A percentile compares a stretch with the other conserved stretches of the same genome.
phyloP scores from a whole-genome alignment of 2,888 invertebrate species.

The Diarsia mendica region DNA sequence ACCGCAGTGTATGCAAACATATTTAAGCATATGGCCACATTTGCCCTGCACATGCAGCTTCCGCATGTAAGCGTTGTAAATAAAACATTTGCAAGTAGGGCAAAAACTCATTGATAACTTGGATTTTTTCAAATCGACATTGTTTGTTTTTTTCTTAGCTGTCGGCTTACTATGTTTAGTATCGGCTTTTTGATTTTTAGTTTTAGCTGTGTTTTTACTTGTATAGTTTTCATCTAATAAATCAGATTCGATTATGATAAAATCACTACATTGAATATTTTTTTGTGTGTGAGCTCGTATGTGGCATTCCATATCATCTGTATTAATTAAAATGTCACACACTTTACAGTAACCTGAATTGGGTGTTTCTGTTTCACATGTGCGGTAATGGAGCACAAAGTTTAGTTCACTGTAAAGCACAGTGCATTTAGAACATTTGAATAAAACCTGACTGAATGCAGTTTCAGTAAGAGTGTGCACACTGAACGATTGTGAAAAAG shows the following conservation, averaged over 20 bases:
- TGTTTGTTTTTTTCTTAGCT: slow-evolving; percentile 12
- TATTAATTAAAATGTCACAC: slow-evolving; percentile 79
- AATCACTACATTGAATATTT: slow-evolving; percentile 59
- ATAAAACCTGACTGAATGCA: slow-evolving; percentile 70
- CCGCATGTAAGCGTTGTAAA: slow-evolving; percentile 62
- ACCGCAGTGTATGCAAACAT: slow-evolving; percentile 78
- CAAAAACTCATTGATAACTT: slow-evolving; percentile 72
- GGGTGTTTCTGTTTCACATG: slow-evolving; percentile 70
- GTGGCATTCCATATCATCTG: slow-evolving; percentile 67
- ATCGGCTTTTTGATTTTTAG: slow-evolving; percentile 21
- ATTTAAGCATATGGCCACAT: slow-evolving; percentile 70
- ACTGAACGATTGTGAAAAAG: slow-evolving; percentile 68
- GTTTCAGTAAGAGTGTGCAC: slow-evolving; percentile 70
- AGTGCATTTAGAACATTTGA: slow-evolving; percentile 78
- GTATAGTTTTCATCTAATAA: slow-evolving; percentile 30
- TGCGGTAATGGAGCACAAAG: slow-evolving; percentile 71
- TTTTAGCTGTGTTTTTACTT: slow-evolving; percentile 53
- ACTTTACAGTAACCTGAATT: slow-evolving; percentile 74
- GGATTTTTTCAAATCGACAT: neutral
- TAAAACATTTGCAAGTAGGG: slow-evolving; percentile 76
- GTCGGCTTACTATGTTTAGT: slow-evolving; percentile 34
- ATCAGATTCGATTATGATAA: slow-evolving; percentile 65
- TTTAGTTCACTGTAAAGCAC: slow-evolving; percentile 77
- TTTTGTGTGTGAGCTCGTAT: slow-evolving; percentile 63
- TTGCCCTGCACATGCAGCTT: slow-evolving; percentile 69